Percentiles rank a stretch among this genome's conserved stretches.
Evolutionary conservation across 35 echinoderm and acorn worm genomes (phyloP).

Genomic region (Chiridota heheva): DNA sequence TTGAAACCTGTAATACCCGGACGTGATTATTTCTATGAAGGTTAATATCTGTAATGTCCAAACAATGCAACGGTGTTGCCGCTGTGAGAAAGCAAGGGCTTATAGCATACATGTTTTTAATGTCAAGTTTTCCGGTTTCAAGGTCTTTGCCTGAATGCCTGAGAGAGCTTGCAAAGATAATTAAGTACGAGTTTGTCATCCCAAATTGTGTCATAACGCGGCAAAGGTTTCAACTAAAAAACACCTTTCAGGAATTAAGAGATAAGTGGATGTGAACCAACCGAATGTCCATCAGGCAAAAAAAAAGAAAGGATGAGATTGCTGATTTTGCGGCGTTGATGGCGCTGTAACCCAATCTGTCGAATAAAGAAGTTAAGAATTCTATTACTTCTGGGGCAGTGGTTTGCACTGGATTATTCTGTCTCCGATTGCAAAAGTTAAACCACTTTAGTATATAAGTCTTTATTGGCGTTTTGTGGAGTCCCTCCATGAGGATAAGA

Average conservation of each 20-base stretch:
- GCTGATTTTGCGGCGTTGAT: conserved; percentile 9
- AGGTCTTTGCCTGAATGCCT: neutral
- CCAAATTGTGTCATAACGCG: conserved; percentile 21
- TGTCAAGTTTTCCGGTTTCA: conserved; percentile 23
- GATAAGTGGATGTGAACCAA: conserved; percentile 26
- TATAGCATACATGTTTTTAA: conserved; percentile 38
- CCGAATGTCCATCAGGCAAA: neutral
- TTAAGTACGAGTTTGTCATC: conserved; percentile 3
- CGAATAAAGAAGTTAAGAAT: neutral
- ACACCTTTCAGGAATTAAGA: conserved; percentile 27
- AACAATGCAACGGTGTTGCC: conserved; percentile 40
- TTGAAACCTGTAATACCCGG: neutral
- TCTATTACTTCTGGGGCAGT: neutral
- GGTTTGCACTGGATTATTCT: conserved; percentile 13
- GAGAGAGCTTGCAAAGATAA: neutral
- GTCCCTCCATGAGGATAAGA: conserved; percentile 33
- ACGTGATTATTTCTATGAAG: conserved; percentile 1
- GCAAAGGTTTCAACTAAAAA: conserved; percentile 21
- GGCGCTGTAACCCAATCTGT: conserved; percentile 14
- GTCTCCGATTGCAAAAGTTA: conserved; percentile 10
- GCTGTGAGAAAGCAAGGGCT: conserved; percentile 24
- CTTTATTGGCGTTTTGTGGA: conserved; percentile 24
- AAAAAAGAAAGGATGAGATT: conserved; percentile 3
- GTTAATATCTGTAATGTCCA: neutral
- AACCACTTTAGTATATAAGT: conserved; percentile 25